Conservation (phyloP, 2,797 vertebrate species). For the Poecilia wingei region DNA sequence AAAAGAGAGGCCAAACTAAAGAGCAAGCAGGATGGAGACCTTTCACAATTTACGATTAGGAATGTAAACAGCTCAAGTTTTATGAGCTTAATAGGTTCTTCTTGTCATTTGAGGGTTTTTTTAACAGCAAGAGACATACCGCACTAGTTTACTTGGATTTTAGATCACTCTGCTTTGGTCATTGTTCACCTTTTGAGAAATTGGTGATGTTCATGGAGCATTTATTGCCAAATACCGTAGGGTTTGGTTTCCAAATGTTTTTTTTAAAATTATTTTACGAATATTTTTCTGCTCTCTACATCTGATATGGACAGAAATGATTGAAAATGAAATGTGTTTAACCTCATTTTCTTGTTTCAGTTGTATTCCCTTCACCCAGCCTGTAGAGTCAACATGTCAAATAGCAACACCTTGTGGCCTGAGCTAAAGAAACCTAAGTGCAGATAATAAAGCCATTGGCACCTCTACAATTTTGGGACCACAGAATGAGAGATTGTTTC, state of each 20-base stretch:
- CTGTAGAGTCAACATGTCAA: neutral
- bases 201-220: conserved; percentile 53
- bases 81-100: conserved; percentile 32
- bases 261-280: neutral
- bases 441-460: neutral
- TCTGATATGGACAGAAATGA: conserved; percentile 1
- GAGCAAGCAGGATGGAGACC: conserved; percentile 17
- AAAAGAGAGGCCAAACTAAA: conserved; percentile 28
- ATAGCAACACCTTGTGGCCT: neutral
- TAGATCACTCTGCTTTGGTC: conserved; percentile 42
- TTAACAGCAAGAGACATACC: conserved; percentile 27
- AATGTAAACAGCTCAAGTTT: conserved; percentile 21
- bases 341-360: neutral
- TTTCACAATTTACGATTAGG: conserved; percentile 18
- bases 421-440: neutral
- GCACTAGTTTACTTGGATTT: conserved; percentile 38
- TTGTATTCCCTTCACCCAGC: neutral
- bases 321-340: neutral
- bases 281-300: conserved; percentile 23
- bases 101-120: conserved; percentile 36
- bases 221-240: conserved; percentile 54
- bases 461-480: neutral
- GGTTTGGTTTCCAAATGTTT: conserved; percentile 54
- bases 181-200: conserved; percentile 36
- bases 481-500: neutral